Percentiles rank a stretch among this genome's conserved stretches.
These are phyloP conservation scores for Phragmatobia fuliginosa DNA, from an alignment of 2,888 invertebrate species.

Conservation along the genomic window DNA sequence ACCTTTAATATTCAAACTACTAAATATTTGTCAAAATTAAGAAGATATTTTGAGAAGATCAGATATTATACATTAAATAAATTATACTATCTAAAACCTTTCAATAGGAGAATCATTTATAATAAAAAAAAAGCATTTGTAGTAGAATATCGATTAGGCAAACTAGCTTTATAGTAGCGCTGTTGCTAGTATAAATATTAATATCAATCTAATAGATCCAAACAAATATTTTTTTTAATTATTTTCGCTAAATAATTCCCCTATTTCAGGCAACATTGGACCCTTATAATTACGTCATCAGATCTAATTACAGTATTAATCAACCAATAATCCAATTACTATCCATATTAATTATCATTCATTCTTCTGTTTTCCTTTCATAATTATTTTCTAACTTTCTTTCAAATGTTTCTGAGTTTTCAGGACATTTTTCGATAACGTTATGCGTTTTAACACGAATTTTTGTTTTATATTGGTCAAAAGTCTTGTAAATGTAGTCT, in stretches of 20 bases:
- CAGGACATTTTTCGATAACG: neutral
- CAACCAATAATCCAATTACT: neutral
- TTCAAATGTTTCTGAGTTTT: neutral
- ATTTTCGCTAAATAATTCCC: constrained; percentile 2
- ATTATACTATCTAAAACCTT: constrained; percentile 25
- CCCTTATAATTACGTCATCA: constrained; percentile 23
- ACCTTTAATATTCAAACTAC: too few species aligned
- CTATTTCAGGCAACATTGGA: constrained; percentile 18
- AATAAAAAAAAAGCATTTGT: too few species aligned
- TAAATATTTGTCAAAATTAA: neutral
- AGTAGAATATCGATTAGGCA: neutral
- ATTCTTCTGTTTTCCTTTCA: neutral
- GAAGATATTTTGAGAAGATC: neutral
- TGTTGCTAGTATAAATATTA: neutral
- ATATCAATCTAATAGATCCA: neutral
- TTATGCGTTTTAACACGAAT: neutral
- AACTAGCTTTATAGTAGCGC: neutral
- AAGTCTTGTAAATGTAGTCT: neutral
- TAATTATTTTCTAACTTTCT: neutral
- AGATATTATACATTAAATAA: constrained; percentile 22
- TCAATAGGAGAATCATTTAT: constrained; percentile 7
- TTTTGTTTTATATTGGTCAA: neutral
- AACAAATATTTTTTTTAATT: neutral
- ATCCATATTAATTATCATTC: neutral
- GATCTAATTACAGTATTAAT: constrained; percentile 12